These are phyloP conservation scores for Plumapathes pennacea DNA, from an alignment of 92 coral and sea anemone genomes.

Conservation along the genomic window DNA sequence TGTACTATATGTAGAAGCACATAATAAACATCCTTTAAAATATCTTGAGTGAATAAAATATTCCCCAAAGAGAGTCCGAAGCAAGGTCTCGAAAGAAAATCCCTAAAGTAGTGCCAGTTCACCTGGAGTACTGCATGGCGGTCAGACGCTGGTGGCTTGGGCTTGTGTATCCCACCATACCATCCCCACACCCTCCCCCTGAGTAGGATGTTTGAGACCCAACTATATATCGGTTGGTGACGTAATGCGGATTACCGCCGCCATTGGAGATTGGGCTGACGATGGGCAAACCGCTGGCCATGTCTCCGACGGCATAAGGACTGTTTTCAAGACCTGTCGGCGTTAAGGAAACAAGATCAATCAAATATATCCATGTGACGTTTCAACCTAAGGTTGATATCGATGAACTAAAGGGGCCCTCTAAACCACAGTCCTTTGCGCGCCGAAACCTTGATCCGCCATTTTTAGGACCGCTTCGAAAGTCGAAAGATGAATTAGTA, in stretches of 20 bases:
- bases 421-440: too few species aligned
- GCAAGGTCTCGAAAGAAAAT: too few species aligned
- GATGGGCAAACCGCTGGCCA: conserved; percentile 29
- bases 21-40: too few species aligned
- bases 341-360: not conserved
- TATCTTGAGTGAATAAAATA: too few species aligned
- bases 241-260: conserved; percentile 34
- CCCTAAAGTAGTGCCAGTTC: too few species aligned
- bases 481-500: too few species aligned
- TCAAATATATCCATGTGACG: not conserved
- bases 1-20: too few species aligned
- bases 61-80: too few species aligned
- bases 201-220: conserved; percentile 60
- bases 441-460: too few species aligned
- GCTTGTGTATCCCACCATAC: conserved; percentile 11
- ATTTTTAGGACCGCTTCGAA: too few species aligned
- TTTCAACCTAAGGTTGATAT: too few species aligned
- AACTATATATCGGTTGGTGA: conserved; percentile 56
- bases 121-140: conserved; percentile 34
- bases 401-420: too few species aligned
- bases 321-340: conserved; percentile 22
- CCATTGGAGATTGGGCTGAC: conserved; percentile 42
- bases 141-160: conserved; percentile 9
- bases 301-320: conserved; percentile 35
- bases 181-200: conserved; percentile 31